Percentiles rank a stretch among this genome's conserved stretches.
These are phyloP conservation scores for Molanna angustata DNA, from an alignment of 2,888 invertebrate species.

Conservation along the genomic window DNA sequence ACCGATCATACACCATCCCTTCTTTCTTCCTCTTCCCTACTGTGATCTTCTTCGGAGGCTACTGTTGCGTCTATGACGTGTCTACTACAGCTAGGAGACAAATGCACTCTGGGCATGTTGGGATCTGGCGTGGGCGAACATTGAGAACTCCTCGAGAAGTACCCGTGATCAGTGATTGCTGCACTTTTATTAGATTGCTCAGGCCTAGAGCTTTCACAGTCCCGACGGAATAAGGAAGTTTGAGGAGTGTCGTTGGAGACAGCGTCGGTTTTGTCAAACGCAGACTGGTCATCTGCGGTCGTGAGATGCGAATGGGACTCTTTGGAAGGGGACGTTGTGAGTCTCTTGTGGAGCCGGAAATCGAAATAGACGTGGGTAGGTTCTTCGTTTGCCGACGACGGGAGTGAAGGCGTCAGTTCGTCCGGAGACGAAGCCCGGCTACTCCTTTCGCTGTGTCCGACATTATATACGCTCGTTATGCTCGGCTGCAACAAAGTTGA, in stretches of 20 bases:
- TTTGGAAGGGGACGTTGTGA: constrained; percentile 2
- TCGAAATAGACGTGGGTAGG: constrained; percentile 16
- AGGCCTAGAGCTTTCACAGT: too few relatives aligned
- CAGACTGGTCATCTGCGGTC: neutral
- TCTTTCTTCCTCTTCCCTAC: too few relatives aligned
- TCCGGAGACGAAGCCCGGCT: constrained; percentile 63
- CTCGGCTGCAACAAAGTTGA: constrained; percentile 19
- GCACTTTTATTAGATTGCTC: too few relatives aligned
- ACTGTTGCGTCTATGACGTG: too few relatives aligned
- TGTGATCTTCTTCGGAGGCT: too few relatives aligned
- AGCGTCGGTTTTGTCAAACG: neutral
- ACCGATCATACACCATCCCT: too few relatives aligned
- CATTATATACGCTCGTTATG: constrained; percentile 47
- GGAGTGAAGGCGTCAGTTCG: constrained; percentile 59
- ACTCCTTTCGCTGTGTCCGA: constrained; percentile 54
- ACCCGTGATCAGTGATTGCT: too few relatives aligned
- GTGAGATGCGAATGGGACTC: neutral
- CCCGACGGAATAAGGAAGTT: too few relatives aligned
- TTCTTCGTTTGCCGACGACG: constrained; percentile 2
- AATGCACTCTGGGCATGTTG: constrained; percentile 25
- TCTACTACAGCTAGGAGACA: constrained; percentile 26
- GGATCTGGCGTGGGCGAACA: neutral
- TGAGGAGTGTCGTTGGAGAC: constrained; percentile 2
- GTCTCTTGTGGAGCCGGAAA: constrained; percentile 15
- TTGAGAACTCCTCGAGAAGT: too few relatives aligned